phyloP scores from a whole-genome alignment of 2,797 vertebrate species.

The Poeciliopsis gracilis region DNA sequence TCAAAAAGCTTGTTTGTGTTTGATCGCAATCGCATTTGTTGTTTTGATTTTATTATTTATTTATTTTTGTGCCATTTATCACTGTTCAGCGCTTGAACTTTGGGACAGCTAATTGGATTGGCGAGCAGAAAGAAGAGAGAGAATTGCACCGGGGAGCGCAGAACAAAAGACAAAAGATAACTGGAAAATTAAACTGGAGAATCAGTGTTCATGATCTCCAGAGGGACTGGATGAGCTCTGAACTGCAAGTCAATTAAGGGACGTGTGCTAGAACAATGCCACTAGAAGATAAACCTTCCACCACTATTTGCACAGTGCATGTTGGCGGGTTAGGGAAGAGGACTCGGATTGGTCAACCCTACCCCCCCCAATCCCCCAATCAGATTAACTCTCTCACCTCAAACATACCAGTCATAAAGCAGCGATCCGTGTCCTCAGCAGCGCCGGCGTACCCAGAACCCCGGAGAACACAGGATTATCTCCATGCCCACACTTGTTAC shows the following conservation, averaged over 20 bases:
- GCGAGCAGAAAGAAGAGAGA: conserved; percentile 22
- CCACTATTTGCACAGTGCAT: conserved; percentile 19
- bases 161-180: conserved; percentile 37
- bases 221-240: conserved; percentile 34
- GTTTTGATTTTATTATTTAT: conserved; percentile 21
- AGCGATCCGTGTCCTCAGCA: conserved; percentile 18
- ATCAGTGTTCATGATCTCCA: conserved; percentile 47
- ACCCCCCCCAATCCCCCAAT: conserved; percentile 9
- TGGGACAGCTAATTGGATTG: conserved; percentile 65
- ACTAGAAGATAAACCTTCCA: conserved; percentile 43
- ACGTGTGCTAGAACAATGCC: conserved; percentile 45
- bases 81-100: conserved; percentile 37
- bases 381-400: conserved; percentile 39
- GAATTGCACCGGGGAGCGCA: conserved; percentile 10
- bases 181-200: conserved; percentile 50
- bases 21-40: conserved; percentile 54
- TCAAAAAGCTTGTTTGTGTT: conserved; percentile 58
- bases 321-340: neutral
- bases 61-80: conserved; percentile 39
- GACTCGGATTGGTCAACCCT: conserved; percentile 22
- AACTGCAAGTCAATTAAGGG: conserved; percentile 46
- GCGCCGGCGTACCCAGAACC: conserved; percentile 1
- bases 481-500: conserved; percentile 18
- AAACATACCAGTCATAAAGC: conserved; percentile 36
- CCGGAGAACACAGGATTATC: conserved; percentile 45